A percentile compares a stretch with the other conserved stretches of the same genome.
phyloP scores from a whole-genome alignment of 2,888 invertebrate species.

The Petrophora chlorosata region DNA sequence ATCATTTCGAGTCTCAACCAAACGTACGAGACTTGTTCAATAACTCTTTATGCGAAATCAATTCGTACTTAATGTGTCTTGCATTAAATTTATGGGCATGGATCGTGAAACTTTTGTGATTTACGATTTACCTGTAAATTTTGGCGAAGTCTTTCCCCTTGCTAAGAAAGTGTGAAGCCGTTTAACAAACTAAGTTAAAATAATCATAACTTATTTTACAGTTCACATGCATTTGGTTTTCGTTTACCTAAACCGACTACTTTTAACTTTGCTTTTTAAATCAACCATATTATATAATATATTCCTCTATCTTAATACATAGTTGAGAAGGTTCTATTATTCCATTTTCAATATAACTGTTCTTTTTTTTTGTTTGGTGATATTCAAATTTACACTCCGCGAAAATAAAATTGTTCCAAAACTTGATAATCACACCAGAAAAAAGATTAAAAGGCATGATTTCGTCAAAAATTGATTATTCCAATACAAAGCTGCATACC shows the following conservation, averaged over 20 bases:
- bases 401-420: too few relatives aligned
- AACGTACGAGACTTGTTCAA: constrained; percentile 13
- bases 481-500: too few relatives aligned
- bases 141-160: constrained; percentile 14
- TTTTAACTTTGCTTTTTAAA: too few relatives aligned
- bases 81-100: constrained; percentile 21
- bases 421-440: too few relatives aligned
- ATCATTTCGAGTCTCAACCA: constrained; percentile 13
- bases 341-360: too few relatives aligned
- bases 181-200: constrained; percentile 24
- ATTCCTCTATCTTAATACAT: too few relatives aligned
- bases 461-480: too few relatives aligned
- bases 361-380: too few relatives aligned
- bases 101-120: constrained; percentile 22
- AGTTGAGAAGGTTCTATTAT: too few relatives aligned
- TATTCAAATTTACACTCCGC: too few relatives aligned
- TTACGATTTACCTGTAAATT: constrained; percentile 23
- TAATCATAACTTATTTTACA: constrained; percentile 19
- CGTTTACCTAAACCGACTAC: background rate
- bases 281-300: too few relatives aligned
- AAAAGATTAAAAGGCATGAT: too few relatives aligned
- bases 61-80: constrained; percentile 17
- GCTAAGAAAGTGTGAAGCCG: constrained; percentile 20
- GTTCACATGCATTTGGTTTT: constrained; percentile 7
- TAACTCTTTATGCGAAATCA: constrained; percentile 17